Conservation (phyloP, 2,888 invertebrate species). For the Amblyjoppa fuscipennis region DNA sequence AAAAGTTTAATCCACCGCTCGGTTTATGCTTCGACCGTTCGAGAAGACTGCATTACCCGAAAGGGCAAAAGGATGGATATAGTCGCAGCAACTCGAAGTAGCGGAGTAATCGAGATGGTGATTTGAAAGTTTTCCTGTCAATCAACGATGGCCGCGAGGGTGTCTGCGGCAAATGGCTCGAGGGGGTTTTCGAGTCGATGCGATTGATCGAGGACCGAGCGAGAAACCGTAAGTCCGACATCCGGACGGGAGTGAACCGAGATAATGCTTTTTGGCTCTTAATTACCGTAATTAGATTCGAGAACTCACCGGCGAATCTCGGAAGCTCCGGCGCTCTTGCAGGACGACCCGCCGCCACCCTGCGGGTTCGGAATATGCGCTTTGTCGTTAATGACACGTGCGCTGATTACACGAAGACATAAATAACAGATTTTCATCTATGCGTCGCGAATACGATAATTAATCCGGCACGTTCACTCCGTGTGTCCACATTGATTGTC, state of each 20-base stretch:
- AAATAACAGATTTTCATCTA: conserved; percentile 7
- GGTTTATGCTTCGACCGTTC: not conserved
- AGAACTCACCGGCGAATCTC: conserved; percentile 78
- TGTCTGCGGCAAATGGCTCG: conserved; percentile 76
- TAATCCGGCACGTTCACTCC: conserved; percentile 2
- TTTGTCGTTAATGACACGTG: conserved; percentile 50
- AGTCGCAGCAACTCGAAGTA: conserved; percentile 14
- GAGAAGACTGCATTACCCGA: not conserved
- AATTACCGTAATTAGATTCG: conserved; percentile 82
- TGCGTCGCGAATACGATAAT: conserved; percentile 20
- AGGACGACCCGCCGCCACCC: conserved; percentile 67
- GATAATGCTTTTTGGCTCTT: conserved; percentile 78
- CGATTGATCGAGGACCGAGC: conserved; percentile 76
- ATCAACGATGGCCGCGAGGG: conserved; percentile 72
- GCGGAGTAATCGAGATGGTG: conserved; percentile 54
- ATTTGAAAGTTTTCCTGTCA: conserved; percentile 80
- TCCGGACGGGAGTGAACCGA: conserved; percentile 54
- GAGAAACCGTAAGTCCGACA: conserved; percentile 52
- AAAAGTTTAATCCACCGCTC: not conserved
- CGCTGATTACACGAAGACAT: conserved; percentile 45
- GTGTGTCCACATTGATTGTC: conserved; percentile 2
- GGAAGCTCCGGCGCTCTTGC: conserved; percentile 38
- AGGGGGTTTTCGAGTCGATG: conserved; percentile 72
- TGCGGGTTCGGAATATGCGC: conserved; percentile 55
- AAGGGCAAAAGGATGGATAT: conserved; percentile 8